Evolutionary conservation across 2,113 vertebrate genomes (phyloP).

Genomic region (Sinosuthora webbiana): DNA sequence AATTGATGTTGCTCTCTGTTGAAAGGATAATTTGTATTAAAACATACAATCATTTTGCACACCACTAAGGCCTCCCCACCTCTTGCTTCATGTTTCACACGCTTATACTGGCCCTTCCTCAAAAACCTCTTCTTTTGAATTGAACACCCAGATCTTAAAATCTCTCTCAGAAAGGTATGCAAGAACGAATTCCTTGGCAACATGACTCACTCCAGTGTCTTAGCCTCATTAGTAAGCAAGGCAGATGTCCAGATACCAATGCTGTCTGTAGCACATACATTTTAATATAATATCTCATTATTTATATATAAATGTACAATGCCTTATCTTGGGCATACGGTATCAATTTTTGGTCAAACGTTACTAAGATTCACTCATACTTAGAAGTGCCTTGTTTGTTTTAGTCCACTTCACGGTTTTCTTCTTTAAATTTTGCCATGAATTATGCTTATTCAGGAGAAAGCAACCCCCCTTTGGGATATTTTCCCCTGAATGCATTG

Average conservation of each 20-base stretch:
- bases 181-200: conserved; percentile 15
- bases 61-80: not conserved
- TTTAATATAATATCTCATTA: conserved; percentile 53
- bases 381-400: conserved; percentile 17
- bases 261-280: not conserved
- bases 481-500: conserved; percentile 9
- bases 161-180: not conserved
- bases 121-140: not conserved
- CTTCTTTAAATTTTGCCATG: conserved; percentile 7
- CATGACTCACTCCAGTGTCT: not conserved
- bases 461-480: conserved; percentile 16
- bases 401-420: not conserved
- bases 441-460: conserved; percentile 38
- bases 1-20: not conserved
- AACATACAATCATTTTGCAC: not conserved
- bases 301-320: conserved; percentile 8
- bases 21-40: not conserved
- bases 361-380: not conserved
- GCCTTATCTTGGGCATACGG: not conserved
- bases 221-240: conserved; percentile 56
- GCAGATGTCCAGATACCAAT: not conserved
- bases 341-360: not conserved
- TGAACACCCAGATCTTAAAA: not conserved
- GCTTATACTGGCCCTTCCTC: not conserved
- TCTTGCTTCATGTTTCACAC: not conserved